Evolutionary conservation across 2,113 vertebrate genomes (phyloP).

Genomic region (Regulus satrapa): DNA sequence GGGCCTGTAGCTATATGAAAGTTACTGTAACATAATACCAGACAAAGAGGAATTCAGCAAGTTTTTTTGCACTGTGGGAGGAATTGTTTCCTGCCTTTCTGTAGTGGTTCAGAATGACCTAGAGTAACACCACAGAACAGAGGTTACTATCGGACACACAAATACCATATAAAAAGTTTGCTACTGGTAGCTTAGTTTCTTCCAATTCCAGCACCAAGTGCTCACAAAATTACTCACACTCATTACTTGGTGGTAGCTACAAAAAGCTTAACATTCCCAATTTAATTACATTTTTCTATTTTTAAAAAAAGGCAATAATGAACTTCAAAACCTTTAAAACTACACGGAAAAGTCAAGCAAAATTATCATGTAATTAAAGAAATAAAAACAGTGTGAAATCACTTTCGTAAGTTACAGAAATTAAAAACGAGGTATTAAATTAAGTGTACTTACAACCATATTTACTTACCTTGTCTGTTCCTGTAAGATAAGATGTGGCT

Average conservation of each 20-base stretch:
- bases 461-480: constrained; percentile 90
- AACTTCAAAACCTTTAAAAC: not conserved
- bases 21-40: constrained; percentile 74
- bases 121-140: constrained; percentile 80
- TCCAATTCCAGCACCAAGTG: not conserved
- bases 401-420: not conserved
- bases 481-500: constrained; percentile 96
- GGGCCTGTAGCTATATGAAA: constrained; percentile 33
- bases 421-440: not conserved
- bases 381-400: not conserved
- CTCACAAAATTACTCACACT: not conserved
- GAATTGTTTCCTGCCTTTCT: constrained; percentile 73
- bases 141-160: constrained; percentile 88
- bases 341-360: not conserved
- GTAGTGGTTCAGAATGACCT: constrained; percentile 75
- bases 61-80: constrained; percentile 66
- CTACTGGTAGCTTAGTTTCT: not conserved
- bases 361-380: not conserved
- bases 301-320: not conserved
- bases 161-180: not conserved
- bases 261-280: not conserved
- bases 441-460: not conserved
- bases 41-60: constrained; percentile 65
- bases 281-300: not conserved
- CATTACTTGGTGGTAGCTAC: not conserved